Evolutionary conservation across 2,888 invertebrate species (phyloP).

Genomic region (Tenthredo amoena): DNA sequence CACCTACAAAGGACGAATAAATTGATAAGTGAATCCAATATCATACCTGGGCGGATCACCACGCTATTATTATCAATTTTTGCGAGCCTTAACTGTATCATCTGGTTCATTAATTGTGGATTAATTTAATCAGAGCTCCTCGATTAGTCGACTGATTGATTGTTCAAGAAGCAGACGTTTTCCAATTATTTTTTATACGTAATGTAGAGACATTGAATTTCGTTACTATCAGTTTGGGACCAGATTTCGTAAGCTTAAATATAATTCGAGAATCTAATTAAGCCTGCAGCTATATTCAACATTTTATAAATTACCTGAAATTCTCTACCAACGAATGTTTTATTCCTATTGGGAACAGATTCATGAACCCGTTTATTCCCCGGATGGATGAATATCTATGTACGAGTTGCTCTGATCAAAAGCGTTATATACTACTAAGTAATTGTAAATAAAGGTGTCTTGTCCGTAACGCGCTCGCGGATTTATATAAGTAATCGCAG

Average conservation of each 20-base stretch:
- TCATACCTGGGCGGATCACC: not conserved
- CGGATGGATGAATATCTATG: not conserved
- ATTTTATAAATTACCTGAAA: not conserved
- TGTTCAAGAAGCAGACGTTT: not conserved
- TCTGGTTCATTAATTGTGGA: not conserved
- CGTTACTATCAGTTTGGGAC: not conserved
- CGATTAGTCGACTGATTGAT: not conserved
- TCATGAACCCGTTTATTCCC: not conserved
- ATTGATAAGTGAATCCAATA: not conserved
- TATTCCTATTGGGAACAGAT: not conserved
- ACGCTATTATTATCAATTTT: not conserved
- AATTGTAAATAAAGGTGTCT: not conserved
- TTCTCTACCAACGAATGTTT: not conserved
- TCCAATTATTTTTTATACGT: not conserved
- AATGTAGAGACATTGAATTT: not conserved
- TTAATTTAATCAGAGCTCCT: not conserved
- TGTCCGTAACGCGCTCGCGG: not conserved
- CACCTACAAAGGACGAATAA: conserved; percentile 76
- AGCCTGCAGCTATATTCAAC: not conserved
- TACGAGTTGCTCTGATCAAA: not conserved
- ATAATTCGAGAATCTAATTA: not conserved
- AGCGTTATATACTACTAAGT: not conserved
- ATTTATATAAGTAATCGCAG: not conserved
- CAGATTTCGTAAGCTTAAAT: not conserved
- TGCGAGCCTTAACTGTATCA: not conserved